These are phyloP conservation scores for Papilio polytes DNA, from an alignment of 1,140 invertebrate species.

Conservation along the genomic window DNA sequence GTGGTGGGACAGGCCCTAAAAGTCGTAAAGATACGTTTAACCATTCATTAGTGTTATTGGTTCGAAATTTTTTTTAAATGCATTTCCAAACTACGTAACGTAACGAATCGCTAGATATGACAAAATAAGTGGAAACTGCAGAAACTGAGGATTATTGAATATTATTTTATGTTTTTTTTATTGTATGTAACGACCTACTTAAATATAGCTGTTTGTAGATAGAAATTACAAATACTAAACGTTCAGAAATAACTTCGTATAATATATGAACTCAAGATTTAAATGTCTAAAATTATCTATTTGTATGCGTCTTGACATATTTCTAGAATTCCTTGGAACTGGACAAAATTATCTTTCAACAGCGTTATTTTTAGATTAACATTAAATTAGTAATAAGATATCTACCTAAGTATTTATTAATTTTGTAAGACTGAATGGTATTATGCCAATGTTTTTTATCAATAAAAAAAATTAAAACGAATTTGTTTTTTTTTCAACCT, in stretches of 20 bases:
- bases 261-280: neutral
- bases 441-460: conserved; percentile 17
- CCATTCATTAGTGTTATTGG: too few relatives aligned
- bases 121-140: too few relatives aligned
- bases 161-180: too few relatives aligned
- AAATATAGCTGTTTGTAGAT: neutral
- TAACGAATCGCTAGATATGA: too few relatives aligned
- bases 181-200: too few relatives aligned
- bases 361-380: neutral
- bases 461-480: conserved; percentile 2
- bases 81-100: too few relatives aligned
- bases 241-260: neutral
- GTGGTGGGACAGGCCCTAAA: too few relatives aligned
- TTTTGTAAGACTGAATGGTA: conserved; percentile 28
- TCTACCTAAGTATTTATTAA: conserved; percentile 34
- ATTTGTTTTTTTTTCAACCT: neutral
- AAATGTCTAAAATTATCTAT: conserved; percentile 1
- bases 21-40: too few relatives aligned
- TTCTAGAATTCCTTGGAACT: neutral
- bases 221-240: neutral
- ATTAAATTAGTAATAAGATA: neutral
- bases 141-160: too few relatives aligned
- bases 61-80: too few relatives aligned
- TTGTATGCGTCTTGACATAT: neutral
- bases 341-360: neutral